phyloP scores from a whole-genome alignment of 2,113 vertebrate species.

The Megaleporinus macrocephalus region DNA sequence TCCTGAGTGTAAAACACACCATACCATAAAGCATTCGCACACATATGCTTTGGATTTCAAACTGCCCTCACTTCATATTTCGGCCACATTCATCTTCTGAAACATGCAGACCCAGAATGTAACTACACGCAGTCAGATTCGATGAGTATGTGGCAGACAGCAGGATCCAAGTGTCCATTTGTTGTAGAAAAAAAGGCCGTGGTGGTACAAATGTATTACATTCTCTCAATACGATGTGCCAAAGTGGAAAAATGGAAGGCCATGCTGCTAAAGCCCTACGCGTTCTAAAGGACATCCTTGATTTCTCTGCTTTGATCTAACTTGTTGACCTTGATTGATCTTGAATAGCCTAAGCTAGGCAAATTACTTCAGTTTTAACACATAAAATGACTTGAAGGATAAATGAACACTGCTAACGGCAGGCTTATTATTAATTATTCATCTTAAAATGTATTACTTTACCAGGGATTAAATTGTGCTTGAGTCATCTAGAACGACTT shows the following conservation, averaged over 20 bases:
- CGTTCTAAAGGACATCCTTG: neutral
- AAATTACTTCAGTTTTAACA: no score
- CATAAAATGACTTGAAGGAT: no score
- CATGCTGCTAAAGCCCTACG: neutral
- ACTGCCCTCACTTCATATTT: slow-evolving; percentile 47
- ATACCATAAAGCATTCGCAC: slow-evolving; percentile 25
- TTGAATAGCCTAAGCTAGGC: no score
- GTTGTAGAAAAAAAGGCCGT: neutral
- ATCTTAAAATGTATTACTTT: no score
- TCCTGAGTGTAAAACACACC: slow-evolving; percentile 38
- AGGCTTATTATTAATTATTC: no score
- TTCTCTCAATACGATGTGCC: neutral
- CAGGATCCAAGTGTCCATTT: neutral
- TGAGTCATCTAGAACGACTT: no score
- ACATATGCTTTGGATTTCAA: slow-evolving; percentile 49
- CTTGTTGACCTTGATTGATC: no score
- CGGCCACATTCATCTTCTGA: slow-evolving; percentile 44
- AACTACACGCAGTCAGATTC: slow-evolving; percentile 9
- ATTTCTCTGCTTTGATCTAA: neutral
- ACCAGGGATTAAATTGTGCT: no score
- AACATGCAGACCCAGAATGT: slow-evolving; percentile 13
- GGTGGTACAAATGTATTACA: neutral
- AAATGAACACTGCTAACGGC: no score
- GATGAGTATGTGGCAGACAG: neutral
- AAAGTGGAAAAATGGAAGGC: neutral